A percentile compares a stretch with the other conserved stretches of the same genome.
phyloP scores from a whole-genome alignment of 2,888 invertebrate species.

The Bellardia pandia region DNA sequence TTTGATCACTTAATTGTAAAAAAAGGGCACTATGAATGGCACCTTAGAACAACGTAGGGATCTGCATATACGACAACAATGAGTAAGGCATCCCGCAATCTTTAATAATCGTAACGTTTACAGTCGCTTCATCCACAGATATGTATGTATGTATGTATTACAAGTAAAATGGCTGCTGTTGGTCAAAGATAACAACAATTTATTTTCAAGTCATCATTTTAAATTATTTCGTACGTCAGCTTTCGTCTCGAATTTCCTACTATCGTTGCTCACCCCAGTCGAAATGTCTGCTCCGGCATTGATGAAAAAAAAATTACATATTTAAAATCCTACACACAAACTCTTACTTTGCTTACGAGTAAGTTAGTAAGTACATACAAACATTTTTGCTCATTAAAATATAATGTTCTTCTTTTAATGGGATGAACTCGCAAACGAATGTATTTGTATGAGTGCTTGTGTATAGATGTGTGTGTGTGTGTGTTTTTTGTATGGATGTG shows the following conservation, averaged over 20 bases:
- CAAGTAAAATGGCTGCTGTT: constrained; percentile 76
- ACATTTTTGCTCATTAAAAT: constrained; percentile 83
- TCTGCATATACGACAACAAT: not conserved
- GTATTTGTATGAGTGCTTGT: constrained; percentile 14
- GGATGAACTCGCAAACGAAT: constrained; percentile 42
- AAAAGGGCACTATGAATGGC: no score
- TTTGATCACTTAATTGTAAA: no score
- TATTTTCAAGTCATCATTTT: constrained; percentile 83
- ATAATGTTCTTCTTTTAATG: constrained; percentile 78
- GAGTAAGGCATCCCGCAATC: not conserved
- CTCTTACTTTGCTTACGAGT: not conserved
- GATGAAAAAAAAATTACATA: constrained; percentile 34
- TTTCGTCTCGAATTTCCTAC: constrained; percentile 56
- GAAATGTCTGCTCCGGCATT: constrained; percentile 73
- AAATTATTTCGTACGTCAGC: constrained; percentile 80
- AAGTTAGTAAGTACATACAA: constrained; percentile 74
- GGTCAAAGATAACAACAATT: constrained; percentile 83
- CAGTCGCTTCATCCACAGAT: not conserved
- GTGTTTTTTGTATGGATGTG: constrained; percentile 19
- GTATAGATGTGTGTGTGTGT: constrained; percentile 15
- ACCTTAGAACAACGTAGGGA: not conserved
- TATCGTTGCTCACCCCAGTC: constrained; percentile 33
- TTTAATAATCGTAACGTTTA: not conserved
- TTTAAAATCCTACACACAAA: constrained; percentile 17
- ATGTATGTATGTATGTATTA: not conserved